Evolutionary conservation across 2,113 vertebrate species (phyloP).

Genomic region (Dipodomys spectabilis): DNA sequence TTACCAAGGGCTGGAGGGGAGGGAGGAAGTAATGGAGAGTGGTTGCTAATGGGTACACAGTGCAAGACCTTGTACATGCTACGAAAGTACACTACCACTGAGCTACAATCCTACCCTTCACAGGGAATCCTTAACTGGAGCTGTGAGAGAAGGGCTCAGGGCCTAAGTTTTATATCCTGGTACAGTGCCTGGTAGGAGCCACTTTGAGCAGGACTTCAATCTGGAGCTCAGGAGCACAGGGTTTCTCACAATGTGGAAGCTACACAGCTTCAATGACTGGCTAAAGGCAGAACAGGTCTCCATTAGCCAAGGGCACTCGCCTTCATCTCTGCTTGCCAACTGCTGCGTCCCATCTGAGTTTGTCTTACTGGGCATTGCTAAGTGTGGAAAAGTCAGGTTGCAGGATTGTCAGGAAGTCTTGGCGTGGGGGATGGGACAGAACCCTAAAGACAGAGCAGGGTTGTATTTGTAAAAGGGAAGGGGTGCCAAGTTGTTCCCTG

Average conservation of each 20-base stretch:
- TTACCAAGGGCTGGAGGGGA: not conserved
- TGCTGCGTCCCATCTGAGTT: not conserved
- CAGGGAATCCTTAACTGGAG: not conserved
- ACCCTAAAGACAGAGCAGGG: not conserved
- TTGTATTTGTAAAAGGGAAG: not conserved
- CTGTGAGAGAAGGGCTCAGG: not conserved
- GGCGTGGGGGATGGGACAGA: not conserved
- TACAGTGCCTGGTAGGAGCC: not conserved
- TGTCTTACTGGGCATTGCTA: not conserved
- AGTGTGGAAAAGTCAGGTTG: not conserved
- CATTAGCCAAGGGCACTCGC: not conserved
- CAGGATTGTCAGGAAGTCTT: not conserved
- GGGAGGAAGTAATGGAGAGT: not conserved
- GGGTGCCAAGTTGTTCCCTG: not conserved
- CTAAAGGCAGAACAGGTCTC: not conserved
- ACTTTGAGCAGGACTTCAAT: not conserved
- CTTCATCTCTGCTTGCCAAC: not conserved
- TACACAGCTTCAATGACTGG: not conserved
- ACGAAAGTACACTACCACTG: not conserved
- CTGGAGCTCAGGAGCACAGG: not conserved
- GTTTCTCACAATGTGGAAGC: not conserved
- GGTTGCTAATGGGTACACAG: not conserved
- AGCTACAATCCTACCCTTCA: not conserved
- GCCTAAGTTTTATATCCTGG: constrained; percentile 2
- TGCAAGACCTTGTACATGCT: not conserved